These are phyloP conservation scores for Pygmarrhopalites habei DNA, from an alignment of 1,140 invertebrate genomes.

Conservation along the genomic window DNA sequence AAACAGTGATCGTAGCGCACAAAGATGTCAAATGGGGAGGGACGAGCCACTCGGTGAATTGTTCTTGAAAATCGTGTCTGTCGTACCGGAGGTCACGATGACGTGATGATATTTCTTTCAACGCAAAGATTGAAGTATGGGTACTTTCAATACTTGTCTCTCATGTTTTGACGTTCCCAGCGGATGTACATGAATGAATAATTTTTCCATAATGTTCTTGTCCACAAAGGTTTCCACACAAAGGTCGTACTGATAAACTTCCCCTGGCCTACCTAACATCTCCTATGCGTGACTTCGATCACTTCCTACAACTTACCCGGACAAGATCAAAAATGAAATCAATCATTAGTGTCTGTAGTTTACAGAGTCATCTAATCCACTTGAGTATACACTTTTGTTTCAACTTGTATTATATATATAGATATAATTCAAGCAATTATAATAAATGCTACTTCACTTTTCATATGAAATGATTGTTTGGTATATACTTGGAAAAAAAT, in stretches of 20 bases:
- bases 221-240: constrained; percentile 1
- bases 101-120: no score
- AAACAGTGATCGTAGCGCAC: neutral
- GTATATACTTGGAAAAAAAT: no score
- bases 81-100: constrained; percentile 8
- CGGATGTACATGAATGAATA: no score
- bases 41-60: neutral
- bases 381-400: neutral
- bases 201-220: no score
- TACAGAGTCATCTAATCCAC: constrained; percentile 18
- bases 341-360: constrained; percentile 38
- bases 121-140: no score
- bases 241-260: constrained; percentile 5
- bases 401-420: no score
- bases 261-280: constrained; percentile 19
- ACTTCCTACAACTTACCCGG: constrained; percentile 40
- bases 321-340: constrained; percentile 40
- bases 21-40: neutral
- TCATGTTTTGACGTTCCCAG: no score
- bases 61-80: neutral
- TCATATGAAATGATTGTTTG: no score
- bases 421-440: no score
- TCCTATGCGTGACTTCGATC: constrained; percentile 27
- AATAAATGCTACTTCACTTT: no score
- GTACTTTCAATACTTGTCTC: no score